These are phyloP conservation scores for Gorsachius magnificus DNA, from an alignment of 2,797 vertebrate genomes.

Conservation along the genomic window DNA sequence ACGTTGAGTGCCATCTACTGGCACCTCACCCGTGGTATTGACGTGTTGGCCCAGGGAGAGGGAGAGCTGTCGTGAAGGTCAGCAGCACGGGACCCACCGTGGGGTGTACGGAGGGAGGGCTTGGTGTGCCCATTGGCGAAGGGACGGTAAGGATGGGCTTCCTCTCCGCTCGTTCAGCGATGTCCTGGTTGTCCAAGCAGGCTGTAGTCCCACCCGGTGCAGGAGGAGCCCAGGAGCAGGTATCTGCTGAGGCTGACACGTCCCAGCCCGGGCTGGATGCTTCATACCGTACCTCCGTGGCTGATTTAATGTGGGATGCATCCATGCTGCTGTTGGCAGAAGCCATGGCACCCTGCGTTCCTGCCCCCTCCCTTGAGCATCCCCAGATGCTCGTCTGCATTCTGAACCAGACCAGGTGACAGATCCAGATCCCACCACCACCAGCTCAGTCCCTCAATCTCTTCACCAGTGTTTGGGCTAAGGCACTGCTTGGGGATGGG, in stretches of 20 bases:
- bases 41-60: rapidly evolving
- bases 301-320: rapidly evolving
- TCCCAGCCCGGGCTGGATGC: background rate
- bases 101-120: background rate
- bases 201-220: background rate
- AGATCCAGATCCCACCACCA: background rate
- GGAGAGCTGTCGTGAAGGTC: background rate
- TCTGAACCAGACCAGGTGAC: background rate
- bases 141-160: background rate
- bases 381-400: rapidly evolving
- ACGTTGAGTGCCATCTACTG: conserved; percentile 41
- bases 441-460: background rate
- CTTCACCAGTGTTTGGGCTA: background rate
- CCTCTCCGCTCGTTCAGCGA: rapidly evolving
- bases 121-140: rapidly evolving
- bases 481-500: rapidly evolving
- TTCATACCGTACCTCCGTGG: rapidly evolving
- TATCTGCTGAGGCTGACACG: background rate
- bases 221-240: background rate
- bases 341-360: rapidly evolving
- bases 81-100: rapidly evolving
- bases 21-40: background rate
- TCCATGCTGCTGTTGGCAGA: background rate
- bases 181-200: background rate
- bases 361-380: background rate